Evolutionary conservation across 2,888 invertebrate genomes (phyloP).

Genomic region (Phragmatobia fuliginosa): DNA sequence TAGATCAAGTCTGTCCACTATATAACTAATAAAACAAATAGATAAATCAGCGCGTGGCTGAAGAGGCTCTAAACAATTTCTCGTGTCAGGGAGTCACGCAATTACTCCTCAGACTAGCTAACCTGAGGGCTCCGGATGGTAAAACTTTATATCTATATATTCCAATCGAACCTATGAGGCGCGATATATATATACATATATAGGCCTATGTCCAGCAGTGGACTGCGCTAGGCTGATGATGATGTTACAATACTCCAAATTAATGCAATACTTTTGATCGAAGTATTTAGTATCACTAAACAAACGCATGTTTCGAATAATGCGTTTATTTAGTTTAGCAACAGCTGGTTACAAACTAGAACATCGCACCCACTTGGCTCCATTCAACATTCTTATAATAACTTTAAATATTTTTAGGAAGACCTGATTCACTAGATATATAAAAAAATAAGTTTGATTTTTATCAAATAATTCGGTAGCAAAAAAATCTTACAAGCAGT

Average conservation of each 20-base stretch:
- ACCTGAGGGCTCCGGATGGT: too few relatives aligned
- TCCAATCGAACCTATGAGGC: too few relatives aligned
- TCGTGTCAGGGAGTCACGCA: too few relatives aligned
- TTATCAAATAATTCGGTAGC: not conserved
- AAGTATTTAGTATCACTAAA: not conserved
- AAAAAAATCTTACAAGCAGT: not conserved
- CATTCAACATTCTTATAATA: conserved; percentile 15
- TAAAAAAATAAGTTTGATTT: conserved; percentile 33
- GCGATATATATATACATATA: too few relatives aligned
- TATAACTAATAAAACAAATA: not conserved
- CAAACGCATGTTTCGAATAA: conserved; percentile 3
- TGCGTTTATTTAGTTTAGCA: conserved; percentile 12
- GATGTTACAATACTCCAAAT: too few relatives aligned
- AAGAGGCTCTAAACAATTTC: too few relatives aligned
- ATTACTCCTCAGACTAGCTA: too few relatives aligned
- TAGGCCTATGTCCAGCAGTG: too few relatives aligned
- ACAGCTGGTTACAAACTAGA: conserved; percentile 12
- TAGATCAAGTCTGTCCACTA: not conserved
- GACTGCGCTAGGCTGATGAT: too few relatives aligned
- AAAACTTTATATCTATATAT: too few relatives aligned
- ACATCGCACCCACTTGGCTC: conserved; percentile 24
- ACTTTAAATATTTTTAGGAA: conserved; percentile 21
- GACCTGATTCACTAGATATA: conserved; percentile 22
- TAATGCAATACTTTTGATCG: not conserved
- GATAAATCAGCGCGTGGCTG: too few relatives aligned